Conservation (phyloP, 2,888 invertebrate genomes). For the Macrosiphum euphorbiae region DNA sequence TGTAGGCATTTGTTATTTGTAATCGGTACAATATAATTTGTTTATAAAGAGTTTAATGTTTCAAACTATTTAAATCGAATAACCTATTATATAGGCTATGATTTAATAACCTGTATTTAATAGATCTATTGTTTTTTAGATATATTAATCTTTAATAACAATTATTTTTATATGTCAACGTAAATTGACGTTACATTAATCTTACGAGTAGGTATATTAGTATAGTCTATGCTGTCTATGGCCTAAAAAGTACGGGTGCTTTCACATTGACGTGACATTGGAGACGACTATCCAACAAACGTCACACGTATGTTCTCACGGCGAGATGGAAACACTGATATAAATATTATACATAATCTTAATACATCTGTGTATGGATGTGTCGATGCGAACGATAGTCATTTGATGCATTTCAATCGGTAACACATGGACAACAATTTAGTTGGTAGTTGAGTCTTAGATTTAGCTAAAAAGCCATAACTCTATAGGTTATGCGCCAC, state of each 20-base stretch:
- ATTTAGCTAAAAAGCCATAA: background rate
- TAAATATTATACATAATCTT: background rate
- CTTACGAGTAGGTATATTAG: background rate
- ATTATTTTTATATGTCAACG: background rate
- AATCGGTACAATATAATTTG: background rate
- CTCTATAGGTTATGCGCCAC: background rate
- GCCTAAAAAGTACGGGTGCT: conserved; percentile 10
- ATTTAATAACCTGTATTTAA: background rate
- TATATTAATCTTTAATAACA: background rate
- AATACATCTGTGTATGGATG: background rate
- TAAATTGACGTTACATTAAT: conserved; percentile 32
- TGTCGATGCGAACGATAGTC: background rate
- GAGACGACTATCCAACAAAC: background rate
- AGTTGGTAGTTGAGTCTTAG: background rate
- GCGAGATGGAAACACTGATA: conserved; percentile 38
- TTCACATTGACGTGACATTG: conserved; percentile 37
- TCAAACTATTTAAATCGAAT: background rate
- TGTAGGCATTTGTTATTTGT: background rate
- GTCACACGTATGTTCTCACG: background rate
- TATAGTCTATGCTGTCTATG: background rate
- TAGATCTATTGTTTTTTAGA: conserved; percentile 9
- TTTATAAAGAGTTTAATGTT: background rate
- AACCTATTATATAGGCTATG: background rate
- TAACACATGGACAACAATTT: background rate
- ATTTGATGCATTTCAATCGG: background rate